These are phyloP conservation scores for Drosophila saltans DNA, from an alignment of 1,140 invertebrate species.

Conservation along the genomic window DNA sequence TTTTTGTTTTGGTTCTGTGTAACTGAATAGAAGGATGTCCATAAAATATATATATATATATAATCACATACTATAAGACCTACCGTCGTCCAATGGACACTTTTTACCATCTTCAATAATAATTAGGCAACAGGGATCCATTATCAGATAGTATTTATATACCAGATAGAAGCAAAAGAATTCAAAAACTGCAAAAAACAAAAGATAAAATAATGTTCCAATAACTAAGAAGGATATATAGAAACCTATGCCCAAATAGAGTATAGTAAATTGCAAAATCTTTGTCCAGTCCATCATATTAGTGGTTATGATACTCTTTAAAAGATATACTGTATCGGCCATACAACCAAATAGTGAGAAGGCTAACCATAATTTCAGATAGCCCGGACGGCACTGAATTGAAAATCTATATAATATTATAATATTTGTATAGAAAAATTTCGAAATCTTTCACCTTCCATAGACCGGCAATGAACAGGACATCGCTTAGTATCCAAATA, in stretches of 20 bases:
- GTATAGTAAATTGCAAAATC: slow-evolving; percentile 28
- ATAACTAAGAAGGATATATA: neutral
- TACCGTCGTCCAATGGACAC: neutral
- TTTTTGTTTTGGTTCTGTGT: neutral
- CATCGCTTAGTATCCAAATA: slow-evolving; percentile 42
- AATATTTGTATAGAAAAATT: neutral
- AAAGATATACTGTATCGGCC: slow-evolving; percentile 27
- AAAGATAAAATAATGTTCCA: too few relatives aligned
- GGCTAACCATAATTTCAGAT: slow-evolving; percentile 44
- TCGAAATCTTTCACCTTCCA: slow-evolving; percentile 27
- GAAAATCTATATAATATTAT: neutral
- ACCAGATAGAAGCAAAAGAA: slow-evolving; percentile 43
- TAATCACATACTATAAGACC: neutral
- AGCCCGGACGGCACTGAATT: slow-evolving; percentile 6
- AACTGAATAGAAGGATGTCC: neutral
- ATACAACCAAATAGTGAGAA: slow-evolving; percentile 35
- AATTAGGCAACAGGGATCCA: neutral
- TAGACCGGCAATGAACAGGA: slow-evolving; percentile 37
- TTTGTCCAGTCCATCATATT: neutral
- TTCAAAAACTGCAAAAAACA: slow-evolving; percentile 41
- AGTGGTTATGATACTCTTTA: slow-evolving; percentile 32
- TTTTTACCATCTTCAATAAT: neutral
- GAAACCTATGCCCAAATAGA: slow-evolving; percentile 49
- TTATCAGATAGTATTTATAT: slow-evolving; percentile 32
- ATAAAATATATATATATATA: neutral